Conservation (phyloP, 1,140 invertebrate genomes). For the Mamestra configurata region DNA sequence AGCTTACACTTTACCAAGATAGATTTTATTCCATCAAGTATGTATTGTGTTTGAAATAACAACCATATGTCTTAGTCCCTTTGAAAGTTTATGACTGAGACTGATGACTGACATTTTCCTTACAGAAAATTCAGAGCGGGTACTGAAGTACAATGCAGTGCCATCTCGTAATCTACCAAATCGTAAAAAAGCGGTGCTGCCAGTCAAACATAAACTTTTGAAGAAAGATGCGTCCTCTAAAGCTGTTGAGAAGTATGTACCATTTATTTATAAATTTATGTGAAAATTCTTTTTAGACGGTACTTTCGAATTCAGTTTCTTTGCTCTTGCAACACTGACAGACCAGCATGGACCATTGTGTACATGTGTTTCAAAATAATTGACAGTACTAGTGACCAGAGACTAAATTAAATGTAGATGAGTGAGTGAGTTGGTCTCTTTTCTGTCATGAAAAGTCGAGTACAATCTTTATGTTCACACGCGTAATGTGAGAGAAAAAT, state of each 20-base stretch:
- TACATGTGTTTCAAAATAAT: neutral
- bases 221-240: neutral
- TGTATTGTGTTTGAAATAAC: neutral
- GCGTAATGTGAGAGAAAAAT: neutral
- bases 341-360: neutral
- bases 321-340: neutral
- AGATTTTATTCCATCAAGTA: conserved; percentile 40
- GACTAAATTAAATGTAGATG: neutral
- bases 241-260: neutral
- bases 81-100: neutral
- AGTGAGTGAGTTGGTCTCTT: conserved; percentile 1
- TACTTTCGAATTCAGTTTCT: neutral
- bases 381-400: neutral
- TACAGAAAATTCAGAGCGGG: neutral
- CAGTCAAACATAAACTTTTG: neutral
- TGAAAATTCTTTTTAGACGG: neutral
- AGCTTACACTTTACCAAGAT: conserved; percentile 25
- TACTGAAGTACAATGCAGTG: conserved; percentile 26
- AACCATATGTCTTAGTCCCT: neutral
- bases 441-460: neutral
- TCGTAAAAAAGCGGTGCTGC: neutral
- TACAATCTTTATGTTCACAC: neutral
- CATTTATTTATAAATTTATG: neutral
- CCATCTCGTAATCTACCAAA: conserved; percentile 7
- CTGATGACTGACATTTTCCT: too few species aligned